A percentile compares a stretch with the other conserved stretches of the same genome.
These are phyloP conservation scores for Danaus chrysippus DNA, from an alignment of 2,888 invertebrate genomes.

Conservation along the genomic window DNA sequence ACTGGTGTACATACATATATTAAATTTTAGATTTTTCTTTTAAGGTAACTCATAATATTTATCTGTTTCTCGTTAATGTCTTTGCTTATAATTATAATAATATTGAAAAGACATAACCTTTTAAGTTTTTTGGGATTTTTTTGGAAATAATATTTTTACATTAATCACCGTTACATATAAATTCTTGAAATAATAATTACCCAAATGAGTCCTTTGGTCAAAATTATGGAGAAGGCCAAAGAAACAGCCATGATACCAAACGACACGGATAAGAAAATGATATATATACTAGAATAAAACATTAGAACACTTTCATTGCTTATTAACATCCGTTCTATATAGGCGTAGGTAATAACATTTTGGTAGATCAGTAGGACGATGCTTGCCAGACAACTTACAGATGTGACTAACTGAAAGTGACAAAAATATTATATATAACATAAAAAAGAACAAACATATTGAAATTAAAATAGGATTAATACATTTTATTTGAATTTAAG, in stretches of 20 bases:
- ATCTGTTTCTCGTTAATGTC: too few species aligned
- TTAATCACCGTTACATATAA: neutral
- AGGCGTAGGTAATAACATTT: neutral
- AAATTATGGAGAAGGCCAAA: slow-evolving; percentile 2
- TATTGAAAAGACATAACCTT: neutral
- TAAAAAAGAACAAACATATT: too few species aligned
- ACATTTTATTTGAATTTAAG: neutral
- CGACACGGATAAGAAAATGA: neutral
- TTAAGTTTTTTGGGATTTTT: neutral
- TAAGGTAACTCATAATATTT: too few species aligned
- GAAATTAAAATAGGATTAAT: neutral
- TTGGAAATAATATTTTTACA: too few species aligned
- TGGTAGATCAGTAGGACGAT: neutral
- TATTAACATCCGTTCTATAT: too few species aligned
- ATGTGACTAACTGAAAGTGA: neutral
- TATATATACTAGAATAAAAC: neutral
- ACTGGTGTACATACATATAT: too few species aligned
- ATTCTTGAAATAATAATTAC: neutral
- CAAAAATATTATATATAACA: neutral
- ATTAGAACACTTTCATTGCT: too few species aligned
- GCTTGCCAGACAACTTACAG: neutral
- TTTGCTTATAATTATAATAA: neutral
- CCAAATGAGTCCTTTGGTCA: slow-evolving; percentile 4
- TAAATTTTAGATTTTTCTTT: neutral
- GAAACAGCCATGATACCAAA: neutral